Conservation (phyloP, 2,888 invertebrate species). For the Trichogramma dendrolimi region DNA sequence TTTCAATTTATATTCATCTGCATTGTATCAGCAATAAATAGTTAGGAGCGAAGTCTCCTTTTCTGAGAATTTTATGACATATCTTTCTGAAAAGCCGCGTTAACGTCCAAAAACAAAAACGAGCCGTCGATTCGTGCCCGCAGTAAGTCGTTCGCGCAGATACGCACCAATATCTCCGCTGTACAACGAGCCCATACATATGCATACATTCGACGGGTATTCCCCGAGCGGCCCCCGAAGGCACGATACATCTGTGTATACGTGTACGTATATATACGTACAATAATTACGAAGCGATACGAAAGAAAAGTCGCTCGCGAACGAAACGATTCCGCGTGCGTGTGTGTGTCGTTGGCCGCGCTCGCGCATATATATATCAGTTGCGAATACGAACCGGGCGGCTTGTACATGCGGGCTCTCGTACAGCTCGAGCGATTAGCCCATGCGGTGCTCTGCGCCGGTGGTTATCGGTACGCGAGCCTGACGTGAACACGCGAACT, state of each 20-base stretch:
- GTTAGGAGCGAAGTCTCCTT: neutral
- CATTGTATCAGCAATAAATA: neutral
- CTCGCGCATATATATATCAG: too few species aligned
- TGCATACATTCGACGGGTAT: too few species aligned
- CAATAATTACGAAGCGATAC: neutral
- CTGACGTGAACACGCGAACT: too few species aligned
- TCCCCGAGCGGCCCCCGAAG: neutral
- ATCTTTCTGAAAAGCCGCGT: neutral
- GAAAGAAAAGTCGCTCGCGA: neutral
- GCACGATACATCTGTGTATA: slow-evolving; percentile 8
- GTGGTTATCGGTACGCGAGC: neutral
- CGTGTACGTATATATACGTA: neutral
- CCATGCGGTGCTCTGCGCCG: neutral
- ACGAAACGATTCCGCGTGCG: neutral
- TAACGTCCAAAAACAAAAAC: too few species aligned
- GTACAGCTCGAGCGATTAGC: neutral
- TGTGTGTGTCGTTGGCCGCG: slow-evolving; percentile 1
- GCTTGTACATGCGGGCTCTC: neutral
- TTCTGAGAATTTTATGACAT: slow-evolving; percentile 1
- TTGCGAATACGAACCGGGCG: too few species aligned
- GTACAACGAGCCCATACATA: too few species aligned
- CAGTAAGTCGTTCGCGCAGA: too few species aligned
- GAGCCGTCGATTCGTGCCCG: too few species aligned
- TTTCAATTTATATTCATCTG: neutral
- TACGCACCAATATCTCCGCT: too few species aligned